Base-by-base conservation (phyloP, 2,888 invertebrate genomes). In the Embidobia sp. region DNA sequence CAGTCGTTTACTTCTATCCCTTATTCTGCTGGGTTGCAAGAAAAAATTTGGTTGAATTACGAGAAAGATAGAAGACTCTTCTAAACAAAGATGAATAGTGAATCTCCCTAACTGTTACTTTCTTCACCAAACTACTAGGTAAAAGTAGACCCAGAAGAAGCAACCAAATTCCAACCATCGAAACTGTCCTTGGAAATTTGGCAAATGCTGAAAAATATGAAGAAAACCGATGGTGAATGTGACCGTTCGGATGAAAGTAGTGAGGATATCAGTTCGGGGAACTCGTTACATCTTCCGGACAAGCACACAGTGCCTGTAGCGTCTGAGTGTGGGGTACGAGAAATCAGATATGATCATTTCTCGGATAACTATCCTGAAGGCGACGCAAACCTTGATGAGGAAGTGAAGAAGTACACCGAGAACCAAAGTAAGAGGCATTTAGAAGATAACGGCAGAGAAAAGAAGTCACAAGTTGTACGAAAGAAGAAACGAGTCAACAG, bases 141-240 rank as follows among this genome's bases (percentile, higher is more conserved):
- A 4, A 66, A 79, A 44, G 27, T 81, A 49, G 85, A 85, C 18
- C 77, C 82, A 10, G 83, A 82, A 33, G 82, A 79, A 49, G 85
- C 86, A 0, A 57, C 79, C 2, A 86, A 84, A 40, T 79, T 69
- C 44, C 82, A 80, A 4, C 85, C 86, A 2, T 84, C 86, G 33
- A 80, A 63, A 31, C 77, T 86, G n/a, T 86, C 85, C 16, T 66
- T 84, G 22, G 83, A 84, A 15, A 83, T 86, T n/a, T 85, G 85
- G 84, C 75, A 80, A 46, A 48, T 86, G 19, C 77, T 86, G 78
- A 83, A 83, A 40, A 83, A 22, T 6, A 46, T 77, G 16, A 79
- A 74, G 13, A 82, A 80, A 29, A 79, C 59, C 18, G 82, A 85
- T 27, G 59, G 72, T 18, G 83, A 85, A 2, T 73, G 44, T 3